phyloP scores from a whole-genome alignment of 2,797 vertebrate species.

The Dallia pectoralis region DNA sequence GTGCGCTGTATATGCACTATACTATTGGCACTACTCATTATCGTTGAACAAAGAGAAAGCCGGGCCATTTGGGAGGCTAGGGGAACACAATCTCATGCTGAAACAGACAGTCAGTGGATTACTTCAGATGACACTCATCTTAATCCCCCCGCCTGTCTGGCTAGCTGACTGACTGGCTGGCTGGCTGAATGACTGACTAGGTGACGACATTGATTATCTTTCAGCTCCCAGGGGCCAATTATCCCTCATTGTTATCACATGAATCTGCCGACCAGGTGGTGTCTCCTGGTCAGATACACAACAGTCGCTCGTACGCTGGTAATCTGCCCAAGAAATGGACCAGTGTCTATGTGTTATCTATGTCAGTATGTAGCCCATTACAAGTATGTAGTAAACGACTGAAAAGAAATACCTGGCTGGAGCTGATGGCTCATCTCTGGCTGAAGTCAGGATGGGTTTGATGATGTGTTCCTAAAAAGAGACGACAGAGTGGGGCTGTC shows the following conservation, averaged over 20 bases:
- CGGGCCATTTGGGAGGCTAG: neutral
- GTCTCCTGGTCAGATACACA: neutral
- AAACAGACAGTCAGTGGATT: slow-evolving; percentile 30
- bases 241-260: neutral
- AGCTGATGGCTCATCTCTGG: slow-evolving; percentile 93
- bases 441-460: slow-evolving; percentile 93
- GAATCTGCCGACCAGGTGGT: neutral
- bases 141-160: slow-evolving; percentile 36
- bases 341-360: neutral
- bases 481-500: slow-evolving; percentile 13
- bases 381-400: neutral
- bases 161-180: slow-evolving; percentile 27
- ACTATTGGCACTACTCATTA: no score
- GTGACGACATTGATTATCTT: slow-evolving; percentile 10
- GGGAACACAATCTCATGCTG: neutral
- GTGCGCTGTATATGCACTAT: neutral
- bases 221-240: neutral
- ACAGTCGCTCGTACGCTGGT: neutral
- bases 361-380: neutral
- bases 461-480: slow-evolving; percentile 89
- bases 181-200: neutral
- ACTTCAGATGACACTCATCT: slow-evolving; percentile 25
- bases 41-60: neutral
- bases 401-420: slow-evolving; percentile 83
- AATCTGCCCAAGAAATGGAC: neutral